phyloP scores from a whole-genome alignment of 2,888 invertebrate species.

The Alentia gelatinosa region DNA sequence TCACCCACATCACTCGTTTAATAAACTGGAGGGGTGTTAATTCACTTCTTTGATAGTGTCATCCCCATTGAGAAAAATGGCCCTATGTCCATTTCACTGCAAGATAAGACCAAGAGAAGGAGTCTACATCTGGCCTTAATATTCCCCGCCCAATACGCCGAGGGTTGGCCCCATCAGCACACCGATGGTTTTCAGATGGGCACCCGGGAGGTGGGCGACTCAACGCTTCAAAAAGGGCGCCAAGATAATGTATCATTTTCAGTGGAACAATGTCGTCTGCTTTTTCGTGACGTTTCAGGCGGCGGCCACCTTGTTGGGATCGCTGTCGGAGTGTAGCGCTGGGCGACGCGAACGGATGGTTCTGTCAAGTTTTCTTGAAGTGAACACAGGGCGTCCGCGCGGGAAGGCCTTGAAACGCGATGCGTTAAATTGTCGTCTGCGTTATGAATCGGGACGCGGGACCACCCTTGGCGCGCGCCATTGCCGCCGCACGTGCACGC shows the following conservation, averaged over 20 bases:
- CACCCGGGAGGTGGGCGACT: conserved; percentile 12
- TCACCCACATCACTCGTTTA: neutral
- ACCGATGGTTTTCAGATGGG: conserved; percentile 28
- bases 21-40: neutral
- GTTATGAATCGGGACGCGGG: neutral
- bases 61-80: conserved; percentile 29
- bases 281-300: neutral
- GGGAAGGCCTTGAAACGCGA: neutral
- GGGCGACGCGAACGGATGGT: neutral
- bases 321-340: neutral
- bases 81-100: neutral
- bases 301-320: neutral
- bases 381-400: neutral
- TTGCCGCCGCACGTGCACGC: neutral
- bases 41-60: conserved; percentile 6
- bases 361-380: neutral
- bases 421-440: conserved; percentile 13
- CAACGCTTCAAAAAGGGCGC: neutral
- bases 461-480: conserved; percentile 33
- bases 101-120: conserved; percentile 17
- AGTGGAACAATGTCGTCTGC: neutral
- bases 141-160: neutral
- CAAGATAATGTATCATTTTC: conserved; percentile 26
- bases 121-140: conserved; percentile 4
- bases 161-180: neutral